Conservation (phyloP, 1,140 invertebrate genomes). For the Drosophila ficusphila region DNA sequence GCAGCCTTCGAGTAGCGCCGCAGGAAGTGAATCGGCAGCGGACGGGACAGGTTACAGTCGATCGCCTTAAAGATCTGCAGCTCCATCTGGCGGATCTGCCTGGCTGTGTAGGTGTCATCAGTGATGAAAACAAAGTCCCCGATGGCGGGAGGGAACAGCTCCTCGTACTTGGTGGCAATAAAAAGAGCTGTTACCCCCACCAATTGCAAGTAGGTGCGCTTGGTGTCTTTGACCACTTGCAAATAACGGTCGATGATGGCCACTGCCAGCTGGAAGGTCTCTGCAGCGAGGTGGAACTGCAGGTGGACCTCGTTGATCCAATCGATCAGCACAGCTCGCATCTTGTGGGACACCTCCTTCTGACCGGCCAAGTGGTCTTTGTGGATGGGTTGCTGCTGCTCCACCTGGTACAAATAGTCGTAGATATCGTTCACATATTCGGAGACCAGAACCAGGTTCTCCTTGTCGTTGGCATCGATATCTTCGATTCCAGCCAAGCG, state of each 20-base stretch:
- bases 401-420: constrained; percentile 88
- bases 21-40: constrained; percentile 94
- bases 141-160: constrained; percentile 95
- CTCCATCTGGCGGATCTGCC: constrained; percentile 94
- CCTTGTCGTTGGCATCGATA: constrained; percentile 89
- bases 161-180: constrained; percentile 97
- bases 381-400: constrained; percentile 86
- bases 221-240: constrained; percentile 88
- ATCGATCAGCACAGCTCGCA: constrained; percentile 95
- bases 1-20: constrained; percentile 88
- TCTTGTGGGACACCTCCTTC: constrained; percentile 88
- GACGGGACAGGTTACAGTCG: constrained; percentile 93
- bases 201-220: constrained; percentile 91
- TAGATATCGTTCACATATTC: constrained; percentile 94
- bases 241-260: constrained; percentile 96
- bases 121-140: constrained; percentile 96
- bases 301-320: constrained; percentile 97
- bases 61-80: constrained; percentile 90
- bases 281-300: constrained; percentile 94
- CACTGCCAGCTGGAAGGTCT: constrained; percentile 96
- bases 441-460: constrained; percentile 91
- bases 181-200: constrained; percentile 96
- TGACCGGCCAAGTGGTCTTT: constrained; percentile 87
- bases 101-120: constrained; percentile 93
- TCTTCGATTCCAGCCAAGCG: constrained; percentile 85